A percentile compares a stretch with the other conserved stretches of the same genome.
Evolutionary conservation across 2,888 invertebrate species (phyloP).

Genomic region (Eupithecia inturbata): DNA sequence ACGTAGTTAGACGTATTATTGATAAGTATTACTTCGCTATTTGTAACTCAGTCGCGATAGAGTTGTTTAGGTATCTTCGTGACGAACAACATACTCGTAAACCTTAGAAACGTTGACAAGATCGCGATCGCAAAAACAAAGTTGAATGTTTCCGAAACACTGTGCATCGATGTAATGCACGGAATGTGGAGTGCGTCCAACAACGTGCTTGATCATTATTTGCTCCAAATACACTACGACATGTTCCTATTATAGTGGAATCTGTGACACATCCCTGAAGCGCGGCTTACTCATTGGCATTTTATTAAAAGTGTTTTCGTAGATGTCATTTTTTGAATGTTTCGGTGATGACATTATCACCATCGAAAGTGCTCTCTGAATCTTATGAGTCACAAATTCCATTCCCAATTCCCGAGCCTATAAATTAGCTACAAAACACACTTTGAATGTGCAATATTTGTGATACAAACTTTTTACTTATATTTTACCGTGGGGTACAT

Average conservation of each 20-base stretch:
- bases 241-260: conserved; percentile 36
- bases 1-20: conserved; percentile 22
- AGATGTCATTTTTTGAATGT: conserved; percentile 24
- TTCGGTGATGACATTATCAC: neutral
- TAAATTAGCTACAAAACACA: neutral
- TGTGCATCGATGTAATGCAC: conserved; percentile 36
- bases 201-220: conserved; percentile 43
- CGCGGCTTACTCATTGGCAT: conserved; percentile 39
- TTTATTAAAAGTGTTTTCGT: conserved; percentile 22
- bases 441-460: neutral
- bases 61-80: conserved; percentile 32
- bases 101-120: conserved; percentile 13
- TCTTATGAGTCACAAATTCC: conserved; percentile 11
- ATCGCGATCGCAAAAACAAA: conserved; percentile 25
- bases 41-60: conserved; percentile 25
- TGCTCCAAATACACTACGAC: conserved; percentile 38
- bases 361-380: neutral
- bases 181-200: conserved; percentile 54
- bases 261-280: conserved; percentile 45
- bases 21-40: conserved; percentile 24
- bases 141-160: conserved; percentile 32
- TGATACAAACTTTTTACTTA: neutral
- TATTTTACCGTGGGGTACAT: conserved; percentile 11
- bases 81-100: conserved; percentile 22
- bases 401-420: neutral